Base-by-base conservation (phyloP, 2,888 invertebrate genomes). In the Camptogramma bilineatum region DNA sequence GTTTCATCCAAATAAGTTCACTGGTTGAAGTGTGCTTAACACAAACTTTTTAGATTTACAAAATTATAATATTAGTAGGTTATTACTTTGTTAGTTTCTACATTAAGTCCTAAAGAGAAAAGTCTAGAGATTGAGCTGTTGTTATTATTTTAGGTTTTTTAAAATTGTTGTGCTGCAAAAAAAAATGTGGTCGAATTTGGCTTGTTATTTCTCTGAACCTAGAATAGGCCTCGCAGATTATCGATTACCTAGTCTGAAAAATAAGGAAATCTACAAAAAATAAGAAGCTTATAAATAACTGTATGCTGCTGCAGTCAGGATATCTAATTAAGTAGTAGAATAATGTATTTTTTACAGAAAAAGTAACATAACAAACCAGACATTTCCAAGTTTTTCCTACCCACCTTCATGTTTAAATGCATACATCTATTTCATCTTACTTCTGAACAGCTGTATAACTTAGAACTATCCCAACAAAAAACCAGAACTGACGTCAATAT, bases 401-500 rank as follows among this genome's bases (percentile, higher is more conserved):
- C 48, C 21, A 51, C 39, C 39, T 51, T 59, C 52, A 59, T 54
- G 51, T 55, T 16, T 59, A 50, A 55, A 57, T 61, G 44, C 21
- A 61, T 13, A 48, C 31, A 50, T 18, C 18, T 56, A 39, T 55
- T 31, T 58, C 53, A 52, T 65, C 42, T 51, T 52, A 53, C 47
- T 63, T 34, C 16, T 54, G 62, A 65, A 50, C 51, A 50, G 16
- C 57, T 58, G 59, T 56, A 57, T 72, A 63, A 66, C 56, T 65
- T 59, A 66, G 64, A 70, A 65, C 60, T 68, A 70, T 63, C 62
- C 60, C 52, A 66, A 72, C 64, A 72, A 72, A 70, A 70, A 70
- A 65, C 62, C 53, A 28, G 44, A 51, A 52, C 54, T 70, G 69
- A 69, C 72, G 70, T 72, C 72, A 72, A 72, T 63, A 70, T 60